These are phyloP conservation scores for Pteropus alecto DNA, from an alignment of 2,113 vertebrate genomes.

Conservation along the genomic window DNA sequence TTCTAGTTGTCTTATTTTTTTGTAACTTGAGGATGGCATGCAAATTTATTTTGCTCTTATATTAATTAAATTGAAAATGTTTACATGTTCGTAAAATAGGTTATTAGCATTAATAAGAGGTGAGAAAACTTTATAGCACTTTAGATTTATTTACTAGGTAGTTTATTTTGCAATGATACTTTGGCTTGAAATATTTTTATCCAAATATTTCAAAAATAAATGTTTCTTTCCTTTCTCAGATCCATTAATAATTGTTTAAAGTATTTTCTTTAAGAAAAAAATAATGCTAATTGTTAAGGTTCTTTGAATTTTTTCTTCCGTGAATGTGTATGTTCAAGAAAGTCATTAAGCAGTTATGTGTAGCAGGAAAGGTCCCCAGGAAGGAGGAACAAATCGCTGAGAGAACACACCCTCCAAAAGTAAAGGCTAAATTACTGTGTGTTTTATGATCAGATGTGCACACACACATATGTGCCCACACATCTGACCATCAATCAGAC, in stretches of 20 bases:
- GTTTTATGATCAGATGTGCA: slow-evolving; percentile 75
- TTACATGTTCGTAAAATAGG: not conserved
- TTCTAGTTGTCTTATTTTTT: not conserved
- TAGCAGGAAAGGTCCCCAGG: not conserved
- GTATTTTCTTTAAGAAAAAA: not conserved
- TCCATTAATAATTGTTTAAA: not conserved
- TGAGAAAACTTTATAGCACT: not conserved
- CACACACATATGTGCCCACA: not conserved
- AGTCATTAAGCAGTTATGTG: not conserved
- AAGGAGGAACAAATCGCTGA: slow-evolving; percentile 47
- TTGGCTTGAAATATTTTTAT: not conserved
- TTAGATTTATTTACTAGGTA: not conserved
- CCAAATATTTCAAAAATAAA: not conserved
- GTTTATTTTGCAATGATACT: not conserved
- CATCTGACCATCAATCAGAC: slow-evolving; percentile 79
- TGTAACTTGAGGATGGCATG: not conserved
- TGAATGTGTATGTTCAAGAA: not conserved
- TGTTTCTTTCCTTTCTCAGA: not conserved
- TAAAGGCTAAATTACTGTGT: slow-evolving; percentile 64
- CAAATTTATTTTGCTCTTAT: not conserved
- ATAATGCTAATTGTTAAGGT: slow-evolving; percentile 2
- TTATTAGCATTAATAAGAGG: not conserved
- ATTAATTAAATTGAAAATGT: not conserved
- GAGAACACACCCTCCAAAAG: slow-evolving; percentile 51
- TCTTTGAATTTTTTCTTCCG: not conserved